Percentiles rank a stretch among this genome's conserved stretches.
These are phyloP conservation scores for Limnodromus scolopaceus DNA, from an alignment of 2,797 vertebrate species.

Conservation along the genomic window DNA sequence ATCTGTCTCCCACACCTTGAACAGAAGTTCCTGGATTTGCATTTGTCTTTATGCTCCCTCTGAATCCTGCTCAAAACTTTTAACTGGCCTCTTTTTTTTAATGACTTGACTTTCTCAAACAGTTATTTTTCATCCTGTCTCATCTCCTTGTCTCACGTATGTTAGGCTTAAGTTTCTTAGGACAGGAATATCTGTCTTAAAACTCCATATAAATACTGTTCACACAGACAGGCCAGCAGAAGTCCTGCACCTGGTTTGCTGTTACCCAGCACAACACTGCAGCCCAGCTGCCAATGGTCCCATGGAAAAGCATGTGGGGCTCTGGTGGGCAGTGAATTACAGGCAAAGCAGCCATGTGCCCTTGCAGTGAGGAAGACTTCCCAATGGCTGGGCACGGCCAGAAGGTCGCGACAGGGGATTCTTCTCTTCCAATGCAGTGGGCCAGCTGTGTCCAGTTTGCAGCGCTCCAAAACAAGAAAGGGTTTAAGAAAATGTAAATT, in stretches of 20 bases:
- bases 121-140: background rate
- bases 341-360: fast-evolving
- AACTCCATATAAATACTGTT: background rate
- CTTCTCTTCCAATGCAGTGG: background rate
- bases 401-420: fast-evolving
- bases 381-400: fast-evolving
- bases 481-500: background rate
- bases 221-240: background rate
- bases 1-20: background rate
- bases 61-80: background rate
- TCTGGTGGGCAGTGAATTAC: background rate
- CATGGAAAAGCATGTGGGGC: fast-evolving
- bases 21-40: background rate
- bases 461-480: background rate
- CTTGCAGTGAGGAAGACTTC: background rate
- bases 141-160: background rate
- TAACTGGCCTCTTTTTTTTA: background rate
- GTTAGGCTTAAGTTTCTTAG: background rate
- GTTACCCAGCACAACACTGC: fast-evolving
- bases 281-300: fast-evolving
- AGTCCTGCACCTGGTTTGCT: background rate
- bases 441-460: background rate
- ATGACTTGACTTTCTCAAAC: background rate
- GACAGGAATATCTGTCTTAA: background rate
- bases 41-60: background rate